Evolutionary conservation across 64 coral and sea anemone species (phyloP), one percentile per base, ranked within the genome.

Genomic region (Porites australiensis): DNA sequence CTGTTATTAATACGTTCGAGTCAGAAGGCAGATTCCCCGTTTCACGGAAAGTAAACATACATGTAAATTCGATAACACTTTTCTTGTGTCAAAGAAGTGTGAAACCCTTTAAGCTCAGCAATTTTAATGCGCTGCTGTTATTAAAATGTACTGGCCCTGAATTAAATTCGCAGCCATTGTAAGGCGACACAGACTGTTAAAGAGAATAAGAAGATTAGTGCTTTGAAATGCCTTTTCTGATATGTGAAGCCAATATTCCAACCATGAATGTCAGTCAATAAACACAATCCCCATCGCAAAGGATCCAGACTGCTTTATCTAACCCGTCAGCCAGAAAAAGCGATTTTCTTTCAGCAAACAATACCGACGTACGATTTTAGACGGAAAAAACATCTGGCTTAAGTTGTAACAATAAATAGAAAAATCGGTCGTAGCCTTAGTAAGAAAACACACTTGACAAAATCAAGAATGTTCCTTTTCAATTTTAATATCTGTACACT

Each of bases 401-500:
- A 51, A 58, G 44, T 73, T 87, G 82, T 58, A 92, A 92, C 90
- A 92, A 92, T 92, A 45, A 64, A 77, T 37, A 8, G 0, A 50
- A 13, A 74, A 72, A 58, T 73, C 43, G 58, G 46, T 46, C 68
- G 27, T 47, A 57, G 6, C 49, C n/a, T 75, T 50, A 18, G 13
- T 64, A 45, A 87, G 62, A 57, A 79, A 64, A 64, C 70, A 74
- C 67, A 88, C 69, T 88, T 77, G 73, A 88, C 60, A 27, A 87
- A 92, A 93, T 78, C 37, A 64, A 79, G 70, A 51, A 64, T 13
- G 71, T 93, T 87, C 72, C 27, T 87, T 70, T 93, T 93, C 83
- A 87, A 79, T 93, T 93, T 93, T 93, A 93, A 93, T 93, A 85
- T 73, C 75, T 93, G 71, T 93, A 93, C 85, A 79, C 85, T 87